Conservation (phyloP, 2,113 vertebrate genomes). For the Scatophagus argus region DNA sequence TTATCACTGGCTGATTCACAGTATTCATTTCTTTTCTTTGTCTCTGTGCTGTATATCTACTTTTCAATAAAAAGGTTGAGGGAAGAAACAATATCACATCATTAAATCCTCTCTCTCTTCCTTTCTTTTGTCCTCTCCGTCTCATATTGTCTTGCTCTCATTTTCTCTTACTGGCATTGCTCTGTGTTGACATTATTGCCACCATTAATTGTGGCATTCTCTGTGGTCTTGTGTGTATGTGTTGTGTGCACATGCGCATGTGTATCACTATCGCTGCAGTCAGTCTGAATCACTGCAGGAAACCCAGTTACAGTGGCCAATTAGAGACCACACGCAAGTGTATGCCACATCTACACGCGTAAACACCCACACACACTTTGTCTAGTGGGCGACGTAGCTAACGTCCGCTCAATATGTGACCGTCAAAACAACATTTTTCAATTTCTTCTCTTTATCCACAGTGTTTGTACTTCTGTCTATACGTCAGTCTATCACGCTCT, state of each 20-base stretch:
- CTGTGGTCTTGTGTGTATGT: conserved; percentile 15
- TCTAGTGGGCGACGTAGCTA: not conserved
- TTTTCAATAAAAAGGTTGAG: not conserved
- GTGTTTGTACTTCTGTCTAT: not conserved
- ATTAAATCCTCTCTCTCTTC: conserved; percentile 7
- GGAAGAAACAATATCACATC: conserved; percentile 6
- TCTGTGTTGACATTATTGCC: conserved; percentile 56
- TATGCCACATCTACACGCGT: not conserved
- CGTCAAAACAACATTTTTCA: conserved; percentile 50
- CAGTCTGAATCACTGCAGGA: conserved; percentile 62
- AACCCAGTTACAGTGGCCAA: conserved; percentile 66
- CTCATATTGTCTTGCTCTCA: conserved; percentile 13
- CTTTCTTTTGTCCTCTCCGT: not conserved
- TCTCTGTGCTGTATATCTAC: not conserved
- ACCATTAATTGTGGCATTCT: conserved; percentile 60
- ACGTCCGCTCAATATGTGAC: conserved; percentile 31
- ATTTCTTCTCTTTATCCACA: not conserved
- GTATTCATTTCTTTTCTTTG: not conserved
- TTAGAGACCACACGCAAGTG: conserved; percentile 58
- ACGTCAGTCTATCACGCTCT: not conserved
- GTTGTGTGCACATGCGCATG: not conserved
- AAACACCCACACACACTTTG: not conserved
- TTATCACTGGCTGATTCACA: conserved; percentile 2
- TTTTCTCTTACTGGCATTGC: conserved; percentile 19
- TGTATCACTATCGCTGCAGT: conserved; percentile 43